Evolutionary conservation across 2,113 vertebrate species (phyloP).

Genomic region (Daboia siamensis): DNA sequence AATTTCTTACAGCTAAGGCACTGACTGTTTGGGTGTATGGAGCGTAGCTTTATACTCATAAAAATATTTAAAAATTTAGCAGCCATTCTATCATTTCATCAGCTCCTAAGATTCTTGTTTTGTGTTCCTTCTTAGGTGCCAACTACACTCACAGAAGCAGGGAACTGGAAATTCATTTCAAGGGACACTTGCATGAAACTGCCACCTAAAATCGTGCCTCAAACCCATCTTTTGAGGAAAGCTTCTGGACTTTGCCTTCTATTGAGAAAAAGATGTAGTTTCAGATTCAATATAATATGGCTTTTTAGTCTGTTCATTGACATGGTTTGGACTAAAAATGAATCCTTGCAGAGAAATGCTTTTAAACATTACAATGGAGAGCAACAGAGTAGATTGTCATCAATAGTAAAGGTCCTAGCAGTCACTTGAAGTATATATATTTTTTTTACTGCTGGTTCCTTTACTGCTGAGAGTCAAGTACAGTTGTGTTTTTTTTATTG

Average conservation of each 20-base stretch:
- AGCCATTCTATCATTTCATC: neutral
- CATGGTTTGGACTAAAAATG: neutral
- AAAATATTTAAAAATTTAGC: neutral
- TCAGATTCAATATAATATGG: neutral
- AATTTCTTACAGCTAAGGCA: neutral
- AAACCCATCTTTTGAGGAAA: neutral
- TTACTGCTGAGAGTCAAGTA: neutral
- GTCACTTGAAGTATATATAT: neutral
- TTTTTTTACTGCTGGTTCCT: neutral
- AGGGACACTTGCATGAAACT: neutral
- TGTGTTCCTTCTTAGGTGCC: neutral
- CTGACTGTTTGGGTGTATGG: neutral
- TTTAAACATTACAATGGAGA: neutral
- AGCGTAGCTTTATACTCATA: neutral
- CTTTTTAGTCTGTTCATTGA: neutral
- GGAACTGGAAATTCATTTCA: neutral
- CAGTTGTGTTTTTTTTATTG: neutral
- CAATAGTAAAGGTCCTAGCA: no score
- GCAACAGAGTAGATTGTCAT: no score
- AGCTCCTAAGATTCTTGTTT: neutral
- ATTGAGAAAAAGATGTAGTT: neutral
- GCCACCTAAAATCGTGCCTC: neutral
- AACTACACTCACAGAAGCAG: neutral
- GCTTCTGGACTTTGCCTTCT: no score
- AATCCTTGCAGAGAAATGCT: neutral